Base-by-base conservation (phyloP, 1,140 invertebrate genomes). In the Leptinotarsa undecemlineata region DNA sequence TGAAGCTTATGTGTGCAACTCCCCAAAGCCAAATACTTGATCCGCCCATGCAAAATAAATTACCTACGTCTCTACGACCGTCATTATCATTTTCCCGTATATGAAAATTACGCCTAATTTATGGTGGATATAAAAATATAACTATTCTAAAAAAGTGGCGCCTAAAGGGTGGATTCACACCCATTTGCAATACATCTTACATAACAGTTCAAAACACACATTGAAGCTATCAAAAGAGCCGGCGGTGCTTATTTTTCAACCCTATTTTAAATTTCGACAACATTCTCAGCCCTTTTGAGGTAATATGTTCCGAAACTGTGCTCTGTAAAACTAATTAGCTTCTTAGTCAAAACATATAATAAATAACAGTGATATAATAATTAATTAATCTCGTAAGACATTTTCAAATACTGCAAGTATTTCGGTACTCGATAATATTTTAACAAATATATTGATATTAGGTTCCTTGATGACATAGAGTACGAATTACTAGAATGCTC, bases 111-210 rank as follows among this genome's bases (percentile, higher is more conserved):
- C 33, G 33, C 3, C 33, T n/a, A 14, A 57, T 57, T 57, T 17
- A 57, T 57, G 51, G 51, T 19, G 0, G 51, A 17, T 57, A 42
- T 42, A 57, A 5, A 57, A 57, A 57, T 57, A 14, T 14, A 42
- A 42, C 33, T 42, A 5, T 57, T 19, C 51, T 57, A 57, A 57
- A 57, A 57, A 57, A 57, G 51, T 57, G 66, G 66, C 66, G 66
- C 66, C 66, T 68, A 19, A 21, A 47, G 66, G 66, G 23, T 42
- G 5, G 15, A 60, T 20, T 33, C 23, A 47, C 66, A 33, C 3
- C 66, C 66, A 26, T 20, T 19, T 3, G 66, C 57, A 71, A 71
- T 71, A 71, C 17, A 57, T 60, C 69, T 15, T 42, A 11, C 33
- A 11, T 42, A 42, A 42, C 33, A 57, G 51, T 57, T 57, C 4